A percentile compares a stretch with the other conserved stretches of the same genome.
Conservation (phyloP, 2,113 vertebrate species). For the Poeciliopsis prolifica region DNA sequence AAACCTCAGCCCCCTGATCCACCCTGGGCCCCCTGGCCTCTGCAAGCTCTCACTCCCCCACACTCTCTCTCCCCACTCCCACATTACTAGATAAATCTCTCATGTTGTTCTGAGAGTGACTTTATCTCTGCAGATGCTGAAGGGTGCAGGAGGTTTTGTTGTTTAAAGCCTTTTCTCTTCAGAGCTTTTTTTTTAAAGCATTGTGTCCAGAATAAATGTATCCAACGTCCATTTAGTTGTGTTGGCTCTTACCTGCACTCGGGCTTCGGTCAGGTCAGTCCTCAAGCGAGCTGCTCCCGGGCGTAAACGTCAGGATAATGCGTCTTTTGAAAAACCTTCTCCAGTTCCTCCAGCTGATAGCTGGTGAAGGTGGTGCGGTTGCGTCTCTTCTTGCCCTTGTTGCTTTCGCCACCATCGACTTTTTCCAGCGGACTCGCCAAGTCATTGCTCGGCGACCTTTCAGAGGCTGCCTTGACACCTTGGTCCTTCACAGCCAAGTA, state of each 20-base stretch:
- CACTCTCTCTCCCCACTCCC: slow-evolving; percentile 60
- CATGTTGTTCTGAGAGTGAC: slow-evolving; percentile 67
- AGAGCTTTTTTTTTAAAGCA: not conserved
- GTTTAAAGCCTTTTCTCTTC: slow-evolving; percentile 35
- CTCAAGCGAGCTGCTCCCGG: slow-evolving; percentile 96
- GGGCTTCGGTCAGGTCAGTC: slow-evolving; percentile 96
- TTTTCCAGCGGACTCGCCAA: slow-evolving; percentile 90
- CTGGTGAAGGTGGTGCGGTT: slow-evolving; percentile 99
- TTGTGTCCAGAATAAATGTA: not conserved
- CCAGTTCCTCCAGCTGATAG: slow-evolving; percentile 98
- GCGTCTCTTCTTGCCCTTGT: slow-evolving; percentile 96
- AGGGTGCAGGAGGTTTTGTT: slow-evolving; percentile 58
- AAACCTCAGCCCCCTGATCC: slow-evolving; percentile 55
- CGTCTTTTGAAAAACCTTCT: slow-evolving; percentile 99
- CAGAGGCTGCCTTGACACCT: slow-evolving; percentile 81
- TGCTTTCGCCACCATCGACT: slow-evolving; percentile 88
- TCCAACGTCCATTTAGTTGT: not conserved
- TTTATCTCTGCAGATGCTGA: slow-evolving; percentile 70
- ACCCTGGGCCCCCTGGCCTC: slow-evolving; percentile 69
- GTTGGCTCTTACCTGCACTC: slow-evolving; percentile 87
- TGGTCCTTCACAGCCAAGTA: slow-evolving; percentile 86
- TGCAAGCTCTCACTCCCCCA: slow-evolving; percentile 62
- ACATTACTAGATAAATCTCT: slow-evolving; percentile 75
- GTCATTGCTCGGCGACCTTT: slow-evolving; percentile 84
- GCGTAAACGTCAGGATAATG: slow-evolving; percentile 98